phyloP scores from a whole-genome alignment of 2,888 invertebrate species.

The Melitaea athalia region DNA sequence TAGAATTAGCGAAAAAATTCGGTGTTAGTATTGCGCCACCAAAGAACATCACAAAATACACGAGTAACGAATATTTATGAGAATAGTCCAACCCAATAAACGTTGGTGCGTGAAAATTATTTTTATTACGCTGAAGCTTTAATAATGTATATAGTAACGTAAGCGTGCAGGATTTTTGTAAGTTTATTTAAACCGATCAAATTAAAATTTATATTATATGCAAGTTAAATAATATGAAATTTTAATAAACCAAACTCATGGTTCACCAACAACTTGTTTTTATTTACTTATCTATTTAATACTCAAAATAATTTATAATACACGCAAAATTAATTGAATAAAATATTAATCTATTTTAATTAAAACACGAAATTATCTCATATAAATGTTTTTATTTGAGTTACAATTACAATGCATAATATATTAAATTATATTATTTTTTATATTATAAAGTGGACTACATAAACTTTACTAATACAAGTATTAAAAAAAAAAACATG shows the following conservation, averaged over 20 bases:
- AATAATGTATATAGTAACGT: slow-evolving; percentile 79
- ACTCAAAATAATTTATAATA: neutral
- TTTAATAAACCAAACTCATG: slow-evolving; percentile 73
- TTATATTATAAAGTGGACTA: slow-evolving; percentile 18
- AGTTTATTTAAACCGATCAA: slow-evolving; percentile 80
- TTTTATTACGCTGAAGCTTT: slow-evolving; percentile 81
- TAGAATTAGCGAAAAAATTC: slow-evolving; percentile 79
- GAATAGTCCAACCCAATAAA: slow-evolving; percentile 54
- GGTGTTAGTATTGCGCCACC: slow-evolving; percentile 78
- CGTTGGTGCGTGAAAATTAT: slow-evolving; percentile 65
- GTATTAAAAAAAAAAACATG: slow-evolving; percentile 13
- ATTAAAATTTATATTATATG: slow-evolving; percentile 77
- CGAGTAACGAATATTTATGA: slow-evolving; percentile 85
- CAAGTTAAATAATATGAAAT: slow-evolving; percentile 77
- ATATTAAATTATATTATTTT: slow-evolving; percentile 25
- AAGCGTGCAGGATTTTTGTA: slow-evolving; percentile 79
- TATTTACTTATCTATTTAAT: slow-evolving; percentile 20
- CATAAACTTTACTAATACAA: no score
- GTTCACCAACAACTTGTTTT: slow-evolving; percentile 45
- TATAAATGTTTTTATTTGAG: slow-evolving; percentile 1
- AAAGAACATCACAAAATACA: slow-evolving; percentile 86
- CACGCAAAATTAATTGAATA: neutral
- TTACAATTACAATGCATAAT: neutral
- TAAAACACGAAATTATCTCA: neutral
- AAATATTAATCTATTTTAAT: neutral